A percentile compares a stretch with the other conserved stretches of the same genome.
Evolutionary conservation across 2,113 vertebrate species (phyloP).

Genomic region (Uria aalge): DNA sequence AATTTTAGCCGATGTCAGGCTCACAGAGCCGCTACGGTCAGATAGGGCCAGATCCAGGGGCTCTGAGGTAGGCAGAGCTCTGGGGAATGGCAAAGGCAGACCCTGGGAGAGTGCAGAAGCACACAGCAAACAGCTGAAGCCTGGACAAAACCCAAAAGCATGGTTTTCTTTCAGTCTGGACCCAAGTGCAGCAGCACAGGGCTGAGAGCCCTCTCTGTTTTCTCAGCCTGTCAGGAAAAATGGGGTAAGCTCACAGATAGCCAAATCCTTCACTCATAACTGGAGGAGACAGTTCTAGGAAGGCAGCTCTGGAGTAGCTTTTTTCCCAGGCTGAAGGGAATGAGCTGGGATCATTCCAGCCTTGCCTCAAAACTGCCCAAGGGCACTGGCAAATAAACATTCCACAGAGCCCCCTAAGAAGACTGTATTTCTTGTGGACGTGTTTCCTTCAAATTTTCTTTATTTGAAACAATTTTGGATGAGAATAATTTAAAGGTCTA

Average conservation of each 20-base stretch:
- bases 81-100: background rate
- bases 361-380: background rate
- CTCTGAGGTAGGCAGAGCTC: background rate
- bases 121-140: background rate
- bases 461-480: background rate
- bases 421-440: background rate
- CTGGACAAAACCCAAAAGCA: background rate
- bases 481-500: background rate
- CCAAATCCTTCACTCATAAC: background rate
- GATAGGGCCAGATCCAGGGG: no score
- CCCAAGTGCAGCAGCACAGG: background rate
- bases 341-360: background rate
- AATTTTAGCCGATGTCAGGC: background rate
- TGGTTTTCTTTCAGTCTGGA: background rate
- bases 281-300: background rate
- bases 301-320: background rate
- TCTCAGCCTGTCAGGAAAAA: background rate
- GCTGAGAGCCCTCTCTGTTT: background rate
- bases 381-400: background rate
- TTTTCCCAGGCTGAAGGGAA: background rate
- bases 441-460: background rate
- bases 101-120: background rate
- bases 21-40: background rate
- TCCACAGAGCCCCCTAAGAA: background rate
- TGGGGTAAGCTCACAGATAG: background rate